Percentiles rank a stretch among this genome's conserved stretches.
Evolutionary conservation across 2,797 vertebrate genomes (phyloP).

Genomic region (Gadopsis marmoratus): DNA sequence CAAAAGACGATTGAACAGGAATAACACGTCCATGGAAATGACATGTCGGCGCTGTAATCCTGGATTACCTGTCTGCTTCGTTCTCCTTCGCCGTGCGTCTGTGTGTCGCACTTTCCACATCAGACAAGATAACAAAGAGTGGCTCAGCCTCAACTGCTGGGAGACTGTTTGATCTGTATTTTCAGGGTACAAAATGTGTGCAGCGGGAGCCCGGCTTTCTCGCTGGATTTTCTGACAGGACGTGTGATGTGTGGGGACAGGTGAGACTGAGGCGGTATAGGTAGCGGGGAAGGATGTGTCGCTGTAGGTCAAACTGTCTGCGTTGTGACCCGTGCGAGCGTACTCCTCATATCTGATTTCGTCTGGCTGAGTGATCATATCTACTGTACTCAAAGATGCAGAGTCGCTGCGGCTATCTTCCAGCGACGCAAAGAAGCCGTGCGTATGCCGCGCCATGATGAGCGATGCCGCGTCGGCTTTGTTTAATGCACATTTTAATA

Average conservation of each 20-base stretch:
- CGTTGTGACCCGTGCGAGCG: background rate
- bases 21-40: slow-evolving; percentile 63
- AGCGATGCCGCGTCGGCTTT: background rate
- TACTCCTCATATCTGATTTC: background rate
- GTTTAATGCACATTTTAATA: background rate
- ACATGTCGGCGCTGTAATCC: slow-evolving; percentile 75
- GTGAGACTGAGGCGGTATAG: background rate
- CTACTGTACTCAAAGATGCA: background rate
- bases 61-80: slow-evolving; percentile 77
- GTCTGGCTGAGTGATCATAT: slow-evolving; percentile 13
- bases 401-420: background rate
- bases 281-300: background rate
- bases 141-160: slow-evolving; percentile 25
- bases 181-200: slow-evolving; percentile 33
- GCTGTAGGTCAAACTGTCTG: background rate
- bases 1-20: slow-evolving; percentile 48
- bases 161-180: slow-evolving; percentile 48
- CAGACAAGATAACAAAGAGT: slow-evolving; percentile 59
- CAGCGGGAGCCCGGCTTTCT: slow-evolving; percentile 1
- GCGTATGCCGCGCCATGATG: background rate
- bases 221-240: slow-evolving; percentile 15
- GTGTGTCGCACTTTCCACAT: slow-evolving; percentile 38
- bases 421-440: background rate
- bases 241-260: background rate
- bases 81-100: slow-evolving; percentile 30